phyloP scores from a whole-genome alignment of 2,113 vertebrate species.

The Syngnathus floridae region DNA sequence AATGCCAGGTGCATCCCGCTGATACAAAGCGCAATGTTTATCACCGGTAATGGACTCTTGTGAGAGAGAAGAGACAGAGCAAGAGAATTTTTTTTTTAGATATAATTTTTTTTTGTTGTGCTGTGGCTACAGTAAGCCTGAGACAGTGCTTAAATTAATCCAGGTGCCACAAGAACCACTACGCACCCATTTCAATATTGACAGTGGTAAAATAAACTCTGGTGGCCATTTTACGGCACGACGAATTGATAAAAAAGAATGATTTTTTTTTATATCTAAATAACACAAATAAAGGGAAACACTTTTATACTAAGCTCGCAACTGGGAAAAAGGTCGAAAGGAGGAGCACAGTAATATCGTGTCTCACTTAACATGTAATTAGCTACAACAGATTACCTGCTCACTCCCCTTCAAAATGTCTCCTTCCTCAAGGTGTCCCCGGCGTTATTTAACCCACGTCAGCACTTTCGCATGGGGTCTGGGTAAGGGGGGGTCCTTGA shows the following conservation, averaged over 20 bases:
- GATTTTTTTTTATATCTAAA: too few relatives aligned
- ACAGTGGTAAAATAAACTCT: not conserved
- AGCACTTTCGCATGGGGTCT: constrained; percentile 39
- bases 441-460: constrained; percentile 45
- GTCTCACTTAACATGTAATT: constrained; percentile 56
- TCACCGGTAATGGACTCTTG: constrained; percentile 62
- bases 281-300: not conserved
- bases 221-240: not conserved
- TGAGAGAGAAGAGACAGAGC: constrained; percentile 22
- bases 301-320: not conserved
- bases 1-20: constrained; percentile 70
- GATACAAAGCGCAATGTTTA: constrained; percentile 67
- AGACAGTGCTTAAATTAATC: constrained; percentile 52
- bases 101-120: constrained; percentile 25
- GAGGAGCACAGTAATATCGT: constrained; percentile 20
- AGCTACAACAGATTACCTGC: constrained; percentile 49
- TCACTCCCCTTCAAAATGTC: constrained; percentile 27
- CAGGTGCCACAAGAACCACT: constrained; percentile 57
- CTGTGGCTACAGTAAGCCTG: constrained; percentile 28
- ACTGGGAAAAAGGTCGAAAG: constrained; percentile 23
- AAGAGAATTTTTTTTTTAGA: constrained; percentile 19
- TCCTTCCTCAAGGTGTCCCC: constrained; percentile 51
- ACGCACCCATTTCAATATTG: constrained; percentile 45
- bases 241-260: not conserved
- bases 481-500: constrained; percentile 5